Base-by-base conservation (phyloP, 2,888 invertebrate species). In the Acrobasis consociella region DNA sequence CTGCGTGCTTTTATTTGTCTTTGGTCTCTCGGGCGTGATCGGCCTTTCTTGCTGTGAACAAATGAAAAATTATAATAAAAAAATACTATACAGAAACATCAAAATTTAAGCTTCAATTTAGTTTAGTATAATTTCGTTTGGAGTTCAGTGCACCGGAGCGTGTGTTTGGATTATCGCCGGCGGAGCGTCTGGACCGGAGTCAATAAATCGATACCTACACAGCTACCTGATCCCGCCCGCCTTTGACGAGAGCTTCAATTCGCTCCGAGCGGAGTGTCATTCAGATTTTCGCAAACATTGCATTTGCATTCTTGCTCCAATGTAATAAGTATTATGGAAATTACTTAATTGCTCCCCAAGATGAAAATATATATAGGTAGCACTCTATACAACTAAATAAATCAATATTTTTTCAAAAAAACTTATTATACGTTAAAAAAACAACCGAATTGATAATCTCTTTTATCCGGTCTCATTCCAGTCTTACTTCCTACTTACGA, bases 1-100 rank as follows among this genome's bases (percentile, higher is more conserved):
- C 84, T 96, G 95, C 11, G 95, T 94, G 78, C 89, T 78, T 49
- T 86, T 80, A 67, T 88, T 83, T 58, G 82, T 72, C 75, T 89
- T 91, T 2, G 85, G 86, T 42, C 85, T 81, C 65, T 91, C 91
- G 16, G 91, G 89, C 38, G 90, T 89, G 5, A 78, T 67, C 8
- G 91, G 87, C 68, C 86, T 82, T 67, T 92, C 85, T 75, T 93
- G 86, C 88, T 92, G 81, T 67, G 70, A 65, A 58, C 69, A 50
- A 63, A 66, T 56, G 2, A 52, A 58, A 15, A 42, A 31, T 31
- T 31, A 31, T 2, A 31, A 7, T 52, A 17, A 10, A 13, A 46
- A 46, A 13, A 13, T 46, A 46, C n/a, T 13, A 0, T 2, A 46
- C 11, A 46, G 5, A 46, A 22, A 46, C n/a, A 46, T 46, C 3